These are phyloP conservation scores for Magallana nippona DNA, from an alignment of 2,888 invertebrate genomes.

Conservation along the genomic window DNA sequence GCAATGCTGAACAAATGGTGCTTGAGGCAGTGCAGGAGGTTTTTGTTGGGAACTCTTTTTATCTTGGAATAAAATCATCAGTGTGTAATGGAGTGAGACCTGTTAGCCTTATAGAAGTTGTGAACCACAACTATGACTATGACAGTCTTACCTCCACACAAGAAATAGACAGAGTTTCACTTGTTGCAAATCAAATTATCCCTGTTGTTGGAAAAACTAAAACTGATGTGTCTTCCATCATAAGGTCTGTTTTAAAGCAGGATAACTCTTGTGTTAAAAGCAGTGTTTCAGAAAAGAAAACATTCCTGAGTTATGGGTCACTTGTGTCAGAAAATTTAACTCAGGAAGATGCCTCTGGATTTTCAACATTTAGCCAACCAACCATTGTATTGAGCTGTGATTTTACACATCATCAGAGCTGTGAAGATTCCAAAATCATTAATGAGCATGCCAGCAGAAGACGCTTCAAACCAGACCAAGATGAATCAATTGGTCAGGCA, in stretches of 20 bases:
- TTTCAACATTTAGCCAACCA: slow-evolving; percentile 27
- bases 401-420: not conserved
- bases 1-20: slow-evolving; percentile 44
- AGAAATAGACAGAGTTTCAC: slow-evolving; percentile 23
- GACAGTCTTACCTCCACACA: not conserved
- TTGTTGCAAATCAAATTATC: slow-evolving; percentile 37
- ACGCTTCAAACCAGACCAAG: not conserved
- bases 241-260: slow-evolving; percentile 31
- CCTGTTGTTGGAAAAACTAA: slow-evolving; percentile 27
- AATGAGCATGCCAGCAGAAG: not conserved
- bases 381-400: slow-evolving; percentile 41
- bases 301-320: not conserved
- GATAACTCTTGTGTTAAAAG: not conserved
- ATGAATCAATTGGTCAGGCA: not conserved
- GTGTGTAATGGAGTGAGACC: not conserved
- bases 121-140: not conserved
- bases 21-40: slow-evolving; percentile 42
- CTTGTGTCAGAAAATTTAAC: not conserved
- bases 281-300: not conserved
- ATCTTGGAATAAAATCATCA: slow-evolving; percentile 50
- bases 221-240: slow-evolving; percentile 38
- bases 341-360: not conserved
- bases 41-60: slow-evolving; percentile 49
- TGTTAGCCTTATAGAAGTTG: slow-evolving; percentile 3
- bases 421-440: not conserved